Evolutionary conservation across 2,113 vertebrate genomes (phyloP).

Genomic region (Himantopus leucocephalus): DNA sequence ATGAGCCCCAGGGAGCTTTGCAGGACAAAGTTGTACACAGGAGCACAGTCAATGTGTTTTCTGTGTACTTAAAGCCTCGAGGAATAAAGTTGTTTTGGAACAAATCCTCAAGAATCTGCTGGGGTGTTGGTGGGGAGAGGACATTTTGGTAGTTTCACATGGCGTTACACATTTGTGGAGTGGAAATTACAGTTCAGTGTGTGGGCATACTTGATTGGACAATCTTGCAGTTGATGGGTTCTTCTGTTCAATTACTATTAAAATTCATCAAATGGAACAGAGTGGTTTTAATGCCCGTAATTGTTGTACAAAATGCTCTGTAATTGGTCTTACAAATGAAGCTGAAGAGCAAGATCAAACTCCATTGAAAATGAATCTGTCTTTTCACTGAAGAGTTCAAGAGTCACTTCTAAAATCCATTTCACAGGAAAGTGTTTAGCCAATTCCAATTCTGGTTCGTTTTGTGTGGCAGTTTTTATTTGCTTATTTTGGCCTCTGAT

Average conservation of each 20-base stretch:
- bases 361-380: conserved; percentile 71
- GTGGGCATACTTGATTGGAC: conserved; percentile 76
- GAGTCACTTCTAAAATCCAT: conserved; percentile 55
- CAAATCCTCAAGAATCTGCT: background rate
- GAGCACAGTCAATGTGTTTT: background rate
- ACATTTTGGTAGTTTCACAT: conserved; percentile 14
- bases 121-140: background rate
- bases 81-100: conserved; percentile 18
- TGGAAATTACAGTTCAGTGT: conserved; percentile 75
- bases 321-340: conserved; percentile 83
- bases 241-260: conserved; percentile 82
- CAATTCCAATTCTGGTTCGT: conserved; percentile 55
- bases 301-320: conserved; percentile 79
- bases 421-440: conserved; percentile 55
- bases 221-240: conserved; percentile 73
- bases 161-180: conserved; percentile 50
- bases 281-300: conserved; percentile 77
- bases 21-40: background rate
- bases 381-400: conserved; percentile 62
- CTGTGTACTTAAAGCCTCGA: background rate
- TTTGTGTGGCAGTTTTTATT: conserved; percentile 66
- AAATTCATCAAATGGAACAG: conserved; percentile 82
- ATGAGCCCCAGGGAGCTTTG: background rate
- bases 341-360: conserved; percentile 73
- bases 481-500: conserved; percentile 63